Base-by-base conservation (phyloP, 2,113 vertebrate species). In the Sebastes schlegelii region DNA sequence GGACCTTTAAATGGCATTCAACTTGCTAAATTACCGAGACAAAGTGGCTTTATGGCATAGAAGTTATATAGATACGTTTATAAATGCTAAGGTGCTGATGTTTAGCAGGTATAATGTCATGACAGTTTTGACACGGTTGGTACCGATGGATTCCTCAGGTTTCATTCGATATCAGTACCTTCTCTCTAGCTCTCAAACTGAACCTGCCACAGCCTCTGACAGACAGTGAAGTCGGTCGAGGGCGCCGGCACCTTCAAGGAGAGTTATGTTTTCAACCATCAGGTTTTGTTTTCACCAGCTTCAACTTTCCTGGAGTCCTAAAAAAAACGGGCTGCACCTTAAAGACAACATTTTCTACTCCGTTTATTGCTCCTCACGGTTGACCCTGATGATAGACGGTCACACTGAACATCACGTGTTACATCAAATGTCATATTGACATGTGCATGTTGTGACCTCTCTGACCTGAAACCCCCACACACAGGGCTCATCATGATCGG, bases 401-500 rank as follows among this genome's bases (percentile, higher is more conserved):
- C 46, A 19, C 23, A 17, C n/a, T 14, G 57, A 60, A 19, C 21
- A n/a, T 48, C n/a, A 45, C n/a, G 4, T 45, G 17, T 2, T 48
- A 17, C 42, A 34, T 3, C 16, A 23, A 40, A 6, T 10, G 26
- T 45, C 13, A 21, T 23, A 54, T 1, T n/a, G 7, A n/a, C 13
- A 45, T 13, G 62, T 23, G 46, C 14, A 9, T 12, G 62, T 23
- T 81, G 42, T 80, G 49, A 78, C 8, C 6, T 21, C 17, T 70
- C 46, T 67, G 34, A 52, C 49, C 17, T 64, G 34, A 6, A 65
- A 65, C 62, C 16, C 60, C 55, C 74, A 0, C 87, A 99, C 74
- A 0, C 87, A 99, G 98, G 98, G 7, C 95, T 99, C 94, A 97
- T 99, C 66, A 99, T 99, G 98, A 98, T 99, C 0, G 98, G 98